Evolutionary conservation across 2,888 invertebrate genomes (phyloP), one percentile per base, ranked within the genome.

Genomic region (Tetheella fluctuosa): DNA sequence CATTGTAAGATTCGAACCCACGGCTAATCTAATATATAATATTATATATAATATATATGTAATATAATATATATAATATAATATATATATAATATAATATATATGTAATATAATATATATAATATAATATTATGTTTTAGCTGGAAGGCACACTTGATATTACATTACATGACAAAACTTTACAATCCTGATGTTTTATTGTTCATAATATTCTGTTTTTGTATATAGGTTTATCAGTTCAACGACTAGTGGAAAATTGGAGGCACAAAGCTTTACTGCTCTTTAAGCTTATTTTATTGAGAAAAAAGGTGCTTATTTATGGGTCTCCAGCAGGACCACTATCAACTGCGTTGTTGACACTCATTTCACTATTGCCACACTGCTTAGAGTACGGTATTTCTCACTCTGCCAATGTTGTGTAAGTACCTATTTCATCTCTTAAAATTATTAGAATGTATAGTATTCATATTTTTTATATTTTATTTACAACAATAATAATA

Each of bases 241-340:
- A 97, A 81, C 96, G 97, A 79, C 94, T 98, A 74, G 94, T 98
- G 58, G 94, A 96, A 65, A 95, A 95, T 69, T 99, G 99, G 95
- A 95, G 97, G 65, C 99, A 99, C 84, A 98, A 99, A 93, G 96
- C 97, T 42, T 90, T 99, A 58, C 92, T 99, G 63, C 90, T 99
- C 54, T 99, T 99, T 84, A 99, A 99, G 89, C 91, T 99, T 60
- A 89, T 99, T 60, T 91, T 99, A 56, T 93, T 99, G 63, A 97
- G 99, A 81, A 96, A 96, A 73, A 95, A 97, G 84, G 96, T 99
- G 52, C 95, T 99, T 59, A 97, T 99, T 82, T 98, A 97, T 88
- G 97, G 98, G 60, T 96, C 98, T 23, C 99, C 99, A 1, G 99
- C 99, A 1, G 96, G 98, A 64, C 95, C 96, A 8, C 93, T 99